Percentiles rank a stretch among this genome's conserved stretches.
These are phyloP conservation scores for Todus mexicanus DNA, from an alignment of 2,797 vertebrate species.

Conservation along the genomic window DNA sequence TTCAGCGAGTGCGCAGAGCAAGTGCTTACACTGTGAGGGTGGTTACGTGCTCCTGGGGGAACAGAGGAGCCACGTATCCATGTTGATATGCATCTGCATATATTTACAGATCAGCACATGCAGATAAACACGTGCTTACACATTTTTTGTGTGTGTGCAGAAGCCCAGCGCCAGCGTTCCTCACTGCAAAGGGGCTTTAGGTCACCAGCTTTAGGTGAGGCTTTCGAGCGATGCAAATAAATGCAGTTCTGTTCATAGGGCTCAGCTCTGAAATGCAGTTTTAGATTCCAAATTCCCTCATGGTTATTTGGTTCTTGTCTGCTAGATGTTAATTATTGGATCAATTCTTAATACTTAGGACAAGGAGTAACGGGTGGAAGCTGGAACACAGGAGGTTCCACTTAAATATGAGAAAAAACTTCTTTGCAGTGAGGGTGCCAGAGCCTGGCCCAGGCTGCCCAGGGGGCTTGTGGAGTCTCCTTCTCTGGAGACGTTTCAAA, in stretches of 20 bases:
- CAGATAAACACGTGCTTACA: background rate
- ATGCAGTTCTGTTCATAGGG: too few relatives aligned
- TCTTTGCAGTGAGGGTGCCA: too few relatives aligned
- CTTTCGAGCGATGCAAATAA: background rate
- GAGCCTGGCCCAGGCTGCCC: too few relatives aligned
- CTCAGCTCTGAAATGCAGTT: background rate
- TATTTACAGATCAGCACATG: background rate
- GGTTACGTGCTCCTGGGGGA: background rate
- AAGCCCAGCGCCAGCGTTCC: background rate
- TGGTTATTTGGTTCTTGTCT: background rate
- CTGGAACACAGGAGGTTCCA: too few relatives aligned
- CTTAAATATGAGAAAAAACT: too few relatives aligned
- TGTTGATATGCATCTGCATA: background rate
- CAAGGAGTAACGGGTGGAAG: too few relatives aligned
- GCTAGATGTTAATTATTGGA: background rate
- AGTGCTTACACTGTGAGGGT: background rate
- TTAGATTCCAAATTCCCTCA: background rate
- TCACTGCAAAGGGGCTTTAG: too few relatives aligned
- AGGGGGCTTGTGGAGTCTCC: too few relatives aligned
- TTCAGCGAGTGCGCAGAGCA: background rate
- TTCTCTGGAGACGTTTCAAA: too few relatives aligned
- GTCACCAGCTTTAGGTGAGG: too few relatives aligned
- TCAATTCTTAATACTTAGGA: background rate
- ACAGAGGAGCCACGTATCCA: background rate
- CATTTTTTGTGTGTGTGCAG: background rate